Evolutionary conservation across 2,888 invertebrate genomes (phyloP).

Genomic region (Sturmia bella): DNA sequence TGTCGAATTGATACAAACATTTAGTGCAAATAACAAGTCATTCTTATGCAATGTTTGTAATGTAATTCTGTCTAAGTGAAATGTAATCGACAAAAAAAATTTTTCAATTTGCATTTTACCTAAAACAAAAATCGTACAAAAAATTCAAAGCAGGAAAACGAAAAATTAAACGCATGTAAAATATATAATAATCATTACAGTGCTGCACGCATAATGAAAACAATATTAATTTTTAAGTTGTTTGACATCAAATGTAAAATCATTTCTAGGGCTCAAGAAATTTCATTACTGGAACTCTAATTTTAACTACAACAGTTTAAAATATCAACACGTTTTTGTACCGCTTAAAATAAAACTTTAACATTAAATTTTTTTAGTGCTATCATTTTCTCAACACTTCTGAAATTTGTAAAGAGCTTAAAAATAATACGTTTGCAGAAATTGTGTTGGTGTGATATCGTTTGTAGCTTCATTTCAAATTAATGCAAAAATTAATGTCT

Average conservation of each 20-base stretch:
- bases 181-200: background rate
- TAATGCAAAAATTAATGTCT: constrained; percentile 43
- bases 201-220: constrained; percentile 34
- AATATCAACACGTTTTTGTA: too few relatives aligned
- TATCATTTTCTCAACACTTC: too few relatives aligned
- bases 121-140: background rate
- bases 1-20: constrained; percentile 31
- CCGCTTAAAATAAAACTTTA: too few relatives aligned
- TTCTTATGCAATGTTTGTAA: constrained; percentile 52
- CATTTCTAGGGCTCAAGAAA: too few relatives aligned
- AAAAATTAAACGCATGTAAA: background rate
- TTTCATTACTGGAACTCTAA: too few relatives aligned
- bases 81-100: constrained; percentile 14
- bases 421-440: too few relatives aligned
- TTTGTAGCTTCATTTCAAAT: too few relatives aligned
- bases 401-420: too few relatives aligned
- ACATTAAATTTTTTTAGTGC: too few relatives aligned
- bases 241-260: too few relatives aligned
- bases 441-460: too few relatives aligned
- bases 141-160: background rate
- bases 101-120: constrained; percentile 48
- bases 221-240: constrained; percentile 15
- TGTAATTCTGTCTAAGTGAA: constrained; percentile 36
- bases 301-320: too few relatives aligned
- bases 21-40: constrained; percentile 52